Conservation (phyloP, 2,797 vertebrate genomes). For the Falco cherrug region DNA sequence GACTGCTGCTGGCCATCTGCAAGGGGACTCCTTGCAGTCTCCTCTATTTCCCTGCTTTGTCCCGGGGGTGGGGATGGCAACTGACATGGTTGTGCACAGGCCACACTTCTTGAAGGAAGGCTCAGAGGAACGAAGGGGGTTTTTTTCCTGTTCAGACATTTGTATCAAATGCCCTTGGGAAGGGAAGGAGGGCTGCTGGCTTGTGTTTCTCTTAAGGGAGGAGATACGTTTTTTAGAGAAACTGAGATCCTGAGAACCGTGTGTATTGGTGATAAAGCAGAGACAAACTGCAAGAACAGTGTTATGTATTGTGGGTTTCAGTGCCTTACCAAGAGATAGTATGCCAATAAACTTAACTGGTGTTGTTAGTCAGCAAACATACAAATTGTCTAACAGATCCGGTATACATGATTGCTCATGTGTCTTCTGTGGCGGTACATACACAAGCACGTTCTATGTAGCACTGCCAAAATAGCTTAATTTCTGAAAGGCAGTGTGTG, state of each 20-base stretch:
- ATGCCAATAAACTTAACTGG: neutral
- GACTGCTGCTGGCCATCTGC: neutral
- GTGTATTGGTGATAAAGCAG: rapidly evolving
- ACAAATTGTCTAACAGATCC: neutral
- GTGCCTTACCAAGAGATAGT: neutral
- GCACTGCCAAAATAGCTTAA: neutral
- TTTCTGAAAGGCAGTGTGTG: neutral
- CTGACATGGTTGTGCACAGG: neutral
- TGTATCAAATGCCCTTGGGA: neutral
- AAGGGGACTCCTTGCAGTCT: neutral
- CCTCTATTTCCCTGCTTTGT: neutral
- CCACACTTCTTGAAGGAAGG: neutral
- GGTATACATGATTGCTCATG: neutral
- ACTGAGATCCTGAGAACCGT: neutral
- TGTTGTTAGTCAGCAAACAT: neutral
- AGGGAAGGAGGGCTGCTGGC: neutral
- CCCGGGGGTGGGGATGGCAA: neutral
- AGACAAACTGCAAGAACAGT: neutral
- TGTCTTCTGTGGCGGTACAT: neutral
- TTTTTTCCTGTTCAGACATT: neutral
- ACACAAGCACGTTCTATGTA: neutral
- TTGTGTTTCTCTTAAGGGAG: constrained; percentile 15
- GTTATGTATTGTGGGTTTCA: neutral
- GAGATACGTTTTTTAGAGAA: neutral
- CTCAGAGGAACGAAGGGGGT: neutral